A percentile compares a stretch with the other conserved stretches of the same genome.
Conservation (phyloP, 2,888 invertebrate species). For the Dolomedes plantarius region DNA sequence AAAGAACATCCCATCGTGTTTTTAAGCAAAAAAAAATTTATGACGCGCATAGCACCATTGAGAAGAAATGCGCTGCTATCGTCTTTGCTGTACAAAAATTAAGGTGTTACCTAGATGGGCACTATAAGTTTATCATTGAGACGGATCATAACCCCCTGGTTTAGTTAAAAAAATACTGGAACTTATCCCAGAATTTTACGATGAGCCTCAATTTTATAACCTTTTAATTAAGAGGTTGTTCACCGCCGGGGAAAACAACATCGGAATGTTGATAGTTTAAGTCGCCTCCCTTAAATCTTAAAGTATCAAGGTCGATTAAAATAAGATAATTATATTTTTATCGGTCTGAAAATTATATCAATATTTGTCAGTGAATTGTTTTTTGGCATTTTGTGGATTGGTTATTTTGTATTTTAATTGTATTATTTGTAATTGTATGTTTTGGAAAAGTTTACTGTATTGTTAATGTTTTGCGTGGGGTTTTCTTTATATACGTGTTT, state of each 20-base stretch:
- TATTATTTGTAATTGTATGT: too few species aligned
- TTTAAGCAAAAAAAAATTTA: constrained; percentile 26
- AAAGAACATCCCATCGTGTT: constrained; percentile 29
- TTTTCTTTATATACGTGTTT: too few species aligned
- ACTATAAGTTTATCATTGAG: neutral
- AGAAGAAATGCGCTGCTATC: too few species aligned
- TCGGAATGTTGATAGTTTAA: constrained; percentile 25
- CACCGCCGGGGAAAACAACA: constrained; percentile 1
- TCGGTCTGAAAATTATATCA: too few species aligned
- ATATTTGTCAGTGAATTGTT: too few species aligned
- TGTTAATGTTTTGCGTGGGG: too few species aligned
- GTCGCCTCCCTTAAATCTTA: neutral
- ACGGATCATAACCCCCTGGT: constrained; percentile 32
- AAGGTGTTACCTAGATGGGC: constrained; percentile 24
- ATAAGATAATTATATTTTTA: too few species aligned
- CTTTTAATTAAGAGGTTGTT: constrained; percentile 19
- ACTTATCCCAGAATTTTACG: constrained; percentile 24
- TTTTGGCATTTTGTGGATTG: too few species aligned
- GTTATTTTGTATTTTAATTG: too few species aligned
- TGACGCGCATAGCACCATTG: neutral
- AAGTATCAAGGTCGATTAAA: too few species aligned
- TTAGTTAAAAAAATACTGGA: constrained; percentile 26
- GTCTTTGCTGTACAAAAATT: too few species aligned
- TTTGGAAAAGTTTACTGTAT: too few species aligned
- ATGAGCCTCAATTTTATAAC: constrained; percentile 25